Evolutionary conservation across 2,888 invertebrate species (phyloP), one percentile per base, ranked within the genome.

Genomic region (Ganaspis brasiliensis): DNA sequence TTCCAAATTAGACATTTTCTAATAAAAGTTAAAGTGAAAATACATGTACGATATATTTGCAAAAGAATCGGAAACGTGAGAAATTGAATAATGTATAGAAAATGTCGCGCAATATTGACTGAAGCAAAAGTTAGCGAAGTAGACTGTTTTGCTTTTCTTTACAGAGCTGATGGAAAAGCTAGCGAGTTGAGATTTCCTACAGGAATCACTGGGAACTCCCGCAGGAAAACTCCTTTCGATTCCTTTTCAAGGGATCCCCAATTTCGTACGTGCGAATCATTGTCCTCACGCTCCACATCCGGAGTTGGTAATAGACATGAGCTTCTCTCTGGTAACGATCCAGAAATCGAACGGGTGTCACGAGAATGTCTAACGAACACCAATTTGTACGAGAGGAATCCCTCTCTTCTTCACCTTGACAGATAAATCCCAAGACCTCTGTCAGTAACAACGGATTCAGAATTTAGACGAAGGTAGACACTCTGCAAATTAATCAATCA

Each of bases 201-300:
- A 67, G 67, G 67, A 67, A 67, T 45, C 67, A 67, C 37, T 45
- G 24, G 24, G 45, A 67, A 21, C n/a, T 21, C 63, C 45, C 63
- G 21, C 40, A 24, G 67, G 67, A 67, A 67, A 40, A 67, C 21
- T 67, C 24, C 63, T 63, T 21, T 63, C 24, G 21, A 21, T 12
- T 63, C 8, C 63, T 63, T 63, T 45, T 40, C 21, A 14, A 37
- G 10, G 21, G 37, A 63, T 14, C 45, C 67, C 40, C 67, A 67
- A 67, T 67, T 67, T 67, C 24, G 67, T 45, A 67, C 67, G 67
- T 67, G 67, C 67, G 67, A 45, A 67, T 67, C 45, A 67, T 67
- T 67, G 67, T 67, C 45, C 67, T 9, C 24, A 14, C 21, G 40
- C 21, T 57, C 21, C 67, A 40, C 6, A 40, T 40, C 14, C 40